Evolutionary conservation across 1,140 invertebrate genomes (phyloP).

Genomic region (Bombus difficillimus): DNA sequence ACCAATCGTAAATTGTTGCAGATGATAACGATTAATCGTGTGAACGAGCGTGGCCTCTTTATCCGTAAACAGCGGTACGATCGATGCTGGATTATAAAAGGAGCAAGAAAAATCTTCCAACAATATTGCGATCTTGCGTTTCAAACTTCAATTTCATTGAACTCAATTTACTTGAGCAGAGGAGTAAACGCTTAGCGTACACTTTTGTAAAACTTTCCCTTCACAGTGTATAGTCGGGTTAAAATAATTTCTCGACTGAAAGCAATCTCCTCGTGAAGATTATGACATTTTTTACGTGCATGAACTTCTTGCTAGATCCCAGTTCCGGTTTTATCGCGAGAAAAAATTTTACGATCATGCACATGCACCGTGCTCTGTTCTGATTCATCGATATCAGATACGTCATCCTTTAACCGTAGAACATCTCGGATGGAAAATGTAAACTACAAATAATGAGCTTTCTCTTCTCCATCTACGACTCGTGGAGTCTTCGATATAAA

Average conservation of each 20-base stretch:
- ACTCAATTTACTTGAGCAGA: background rate
- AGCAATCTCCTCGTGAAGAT: background rate
- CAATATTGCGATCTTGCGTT: no score
- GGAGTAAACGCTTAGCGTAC: no score
- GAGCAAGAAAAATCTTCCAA: no score
- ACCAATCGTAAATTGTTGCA: background rate
- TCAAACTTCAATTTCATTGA: background rate
- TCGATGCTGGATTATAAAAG: no score
- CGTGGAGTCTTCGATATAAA: background rate
- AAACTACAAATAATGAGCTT: background rate
- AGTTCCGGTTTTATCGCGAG: background rate
- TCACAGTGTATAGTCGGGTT: no score
- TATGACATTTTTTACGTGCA: no score
- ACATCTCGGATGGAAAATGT: background rate
- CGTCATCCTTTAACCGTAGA: background rate
- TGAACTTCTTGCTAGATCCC: background rate
- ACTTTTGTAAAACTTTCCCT: no score
- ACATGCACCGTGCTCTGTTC: background rate
- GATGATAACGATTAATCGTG: background rate
- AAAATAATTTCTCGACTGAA: background rate
- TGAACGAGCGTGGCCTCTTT: no score
- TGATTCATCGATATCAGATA: slow-evolving; percentile 1
- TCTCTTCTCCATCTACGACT: background rate
- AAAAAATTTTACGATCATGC: slow-evolving; percentile 21
- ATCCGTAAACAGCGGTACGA: no score